These are phyloP conservation scores for Xanthia icteritia DNA, from an alignment of 2,888 invertebrate species.

Conservation along the genomic window DNA sequence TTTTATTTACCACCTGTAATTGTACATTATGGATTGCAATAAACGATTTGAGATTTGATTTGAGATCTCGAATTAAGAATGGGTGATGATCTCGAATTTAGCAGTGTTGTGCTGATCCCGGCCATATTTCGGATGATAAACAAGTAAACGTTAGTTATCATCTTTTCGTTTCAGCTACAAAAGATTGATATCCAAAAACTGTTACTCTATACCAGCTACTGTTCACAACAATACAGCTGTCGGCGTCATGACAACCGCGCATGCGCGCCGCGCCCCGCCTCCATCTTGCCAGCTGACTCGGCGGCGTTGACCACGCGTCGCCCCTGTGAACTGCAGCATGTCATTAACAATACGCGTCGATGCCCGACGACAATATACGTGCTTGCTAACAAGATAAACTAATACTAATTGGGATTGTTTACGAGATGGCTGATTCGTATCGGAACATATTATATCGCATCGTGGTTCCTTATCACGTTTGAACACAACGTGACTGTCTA, in stretches of 20 bases:
- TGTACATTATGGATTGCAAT: too few species aligned
- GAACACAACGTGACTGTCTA: conserved; percentile 64
- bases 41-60: too few species aligned
- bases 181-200: conserved; percentile 18
- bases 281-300: conserved; percentile 66
- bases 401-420: conserved; percentile 41
- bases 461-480: conserved; percentile 66
- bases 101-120: neutral
- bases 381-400: conserved; percentile 54
- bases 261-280: conserved; percentile 70
- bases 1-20: too few species aligned
- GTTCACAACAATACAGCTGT: conserved; percentile 66
- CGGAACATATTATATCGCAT: conserved; percentile 28
- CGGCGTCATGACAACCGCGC: conserved; percentile 81
- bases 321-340: conserved; percentile 26
- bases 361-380: conserved; percentile 20
- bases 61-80: too few species aligned
- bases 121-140: neutral
- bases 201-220: conserved; percentile 27
- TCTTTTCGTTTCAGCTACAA: neutral
- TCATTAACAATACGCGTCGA: conserved; percentile 22
- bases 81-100: neutral
- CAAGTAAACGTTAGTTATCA: neutral
- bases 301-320: conserved; percentile 64
- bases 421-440: conserved; percentile 15